These are phyloP conservation scores for Ptychoptera albimana DNA, from an alignment of 2,888 invertebrate genomes.

Conservation along the genomic window DNA sequence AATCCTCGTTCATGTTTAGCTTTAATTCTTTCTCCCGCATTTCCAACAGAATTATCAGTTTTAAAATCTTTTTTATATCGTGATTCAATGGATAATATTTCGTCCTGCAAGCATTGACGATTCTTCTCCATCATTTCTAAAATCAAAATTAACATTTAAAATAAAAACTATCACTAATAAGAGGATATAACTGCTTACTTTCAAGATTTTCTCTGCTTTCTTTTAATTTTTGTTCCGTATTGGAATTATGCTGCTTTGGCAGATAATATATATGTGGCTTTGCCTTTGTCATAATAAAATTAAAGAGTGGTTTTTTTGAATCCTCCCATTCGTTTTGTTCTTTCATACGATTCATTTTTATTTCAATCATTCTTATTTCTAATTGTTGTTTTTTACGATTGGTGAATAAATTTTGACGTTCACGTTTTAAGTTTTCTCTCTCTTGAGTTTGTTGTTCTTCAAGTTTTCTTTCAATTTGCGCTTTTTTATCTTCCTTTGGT, in stretches of 20 bases:
- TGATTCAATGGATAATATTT: constrained; percentile 44
- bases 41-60: too few relatives aligned
- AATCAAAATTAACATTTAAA: constrained; percentile 10
- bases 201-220: constrained; percentile 46
- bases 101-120: constrained; percentile 43
- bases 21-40: too few relatives aligned
- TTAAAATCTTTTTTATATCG: constrained; percentile 11
- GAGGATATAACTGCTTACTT: constrained; percentile 33
- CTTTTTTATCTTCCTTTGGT: constrained; percentile 70
- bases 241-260: constrained; percentile 61
- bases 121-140: constrained; percentile 47
- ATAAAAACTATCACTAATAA: neutral
- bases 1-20: too few relatives aligned
- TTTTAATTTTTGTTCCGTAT: constrained; percentile 46
- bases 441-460: constrained; percentile 82
- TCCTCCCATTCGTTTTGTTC: constrained; percentile 82
- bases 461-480: constrained; percentile 73
- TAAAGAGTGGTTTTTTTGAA: constrained; percentile 55
- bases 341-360: constrained; percentile 74
- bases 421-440: constrained; percentile 66
- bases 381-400: constrained; percentile 76
- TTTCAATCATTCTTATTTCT: constrained; percentile 75
- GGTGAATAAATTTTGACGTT: constrained; percentile 69
- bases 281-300: constrained; percentile 75
- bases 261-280: constrained; percentile 79